Evolutionary conservation across 2,888 invertebrate genomes (phyloP).

Genomic region (Vandiemenella viatica): DNA sequence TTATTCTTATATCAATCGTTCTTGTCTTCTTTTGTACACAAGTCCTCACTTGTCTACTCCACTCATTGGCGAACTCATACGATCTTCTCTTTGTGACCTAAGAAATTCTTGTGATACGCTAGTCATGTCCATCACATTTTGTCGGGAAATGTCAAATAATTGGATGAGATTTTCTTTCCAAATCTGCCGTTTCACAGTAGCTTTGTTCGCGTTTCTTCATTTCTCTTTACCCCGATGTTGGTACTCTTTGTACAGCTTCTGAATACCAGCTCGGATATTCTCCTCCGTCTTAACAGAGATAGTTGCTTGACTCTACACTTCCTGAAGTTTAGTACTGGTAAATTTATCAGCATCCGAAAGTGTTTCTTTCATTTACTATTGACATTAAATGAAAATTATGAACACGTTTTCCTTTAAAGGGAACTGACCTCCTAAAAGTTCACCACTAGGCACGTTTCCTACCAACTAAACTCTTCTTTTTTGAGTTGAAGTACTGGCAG

Average conservation of each 20-base stretch:
- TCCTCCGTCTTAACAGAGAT: background rate
- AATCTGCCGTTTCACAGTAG: conserved; percentile 6
- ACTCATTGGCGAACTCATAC: too few species aligned
- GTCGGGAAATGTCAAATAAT: conserved; percentile 1
- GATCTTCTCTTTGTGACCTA: too few species aligned
- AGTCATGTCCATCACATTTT: too few species aligned
- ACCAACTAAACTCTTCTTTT: background rate
- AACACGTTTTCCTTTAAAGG: background rate
- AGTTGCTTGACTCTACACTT: background rate
- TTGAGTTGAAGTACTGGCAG: background rate
- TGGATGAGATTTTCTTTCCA: conserved; percentile 8
- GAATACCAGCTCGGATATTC: background rate
- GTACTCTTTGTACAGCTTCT: background rate
- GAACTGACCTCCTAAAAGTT: background rate
- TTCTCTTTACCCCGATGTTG: background rate
- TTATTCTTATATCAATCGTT: background rate
- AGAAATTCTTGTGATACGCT: too few species aligned
- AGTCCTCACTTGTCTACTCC: background rate
- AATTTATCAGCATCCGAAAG: background rate
- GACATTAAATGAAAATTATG: background rate
- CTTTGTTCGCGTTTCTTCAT: conserved; percentile 4
- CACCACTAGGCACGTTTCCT: background rate
- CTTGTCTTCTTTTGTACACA: background rate
- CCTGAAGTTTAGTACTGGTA: too few species aligned
- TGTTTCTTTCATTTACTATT: background rate